Evolutionary conservation across 2,888 invertebrate genomes (phyloP), one percentile per base, ranked within the genome.

Genomic region (Macaria liturata): DNA sequence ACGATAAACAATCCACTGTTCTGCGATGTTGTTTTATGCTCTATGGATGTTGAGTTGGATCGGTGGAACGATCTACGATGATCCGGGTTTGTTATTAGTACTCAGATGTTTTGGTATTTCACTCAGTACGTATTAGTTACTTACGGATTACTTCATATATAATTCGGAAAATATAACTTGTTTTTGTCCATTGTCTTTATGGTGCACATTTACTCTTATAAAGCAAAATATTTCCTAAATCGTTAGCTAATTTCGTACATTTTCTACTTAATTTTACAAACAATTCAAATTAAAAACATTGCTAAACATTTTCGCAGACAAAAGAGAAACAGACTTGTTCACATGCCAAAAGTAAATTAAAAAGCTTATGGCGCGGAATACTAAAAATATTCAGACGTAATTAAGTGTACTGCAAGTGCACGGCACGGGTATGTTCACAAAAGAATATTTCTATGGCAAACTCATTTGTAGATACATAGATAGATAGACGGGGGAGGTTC

Each of bases 401-500:
- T 80, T 78, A 80, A 75, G 69, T 72, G 65, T 67, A 66, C 69
- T 60, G 66, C 64, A 67, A 69, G 69, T 73, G 71, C 75, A 74
- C 69, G 75, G 77, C 70, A 77, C 71, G 74, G 69, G 76, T 76
- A 75, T 74, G 77, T 75, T 81, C 75, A 86, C 82, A 88, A 89
- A 86, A 88, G 84, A 90, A 87, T 88, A 88, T 84, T 86, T 75
- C 75, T 80, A 81, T 81, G 80, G 75, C 83, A 84, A 88, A 88
- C 86, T 88, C 87, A 88, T 89, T 89, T 89, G 87, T 83, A 84
- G 83, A 84, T 20, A 20, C 20, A 20, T 20, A 20, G 20, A 20
- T 20, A 20, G 20, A 20, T 84, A 84, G 84, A 69, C 66, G 67
- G 70, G 84, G 88, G 88, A 82, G 86, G 80, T 81, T 81, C 78